phyloP scores from a whole-genome alignment of 2,888 invertebrate species.

The Pandemis corylana region DNA sequence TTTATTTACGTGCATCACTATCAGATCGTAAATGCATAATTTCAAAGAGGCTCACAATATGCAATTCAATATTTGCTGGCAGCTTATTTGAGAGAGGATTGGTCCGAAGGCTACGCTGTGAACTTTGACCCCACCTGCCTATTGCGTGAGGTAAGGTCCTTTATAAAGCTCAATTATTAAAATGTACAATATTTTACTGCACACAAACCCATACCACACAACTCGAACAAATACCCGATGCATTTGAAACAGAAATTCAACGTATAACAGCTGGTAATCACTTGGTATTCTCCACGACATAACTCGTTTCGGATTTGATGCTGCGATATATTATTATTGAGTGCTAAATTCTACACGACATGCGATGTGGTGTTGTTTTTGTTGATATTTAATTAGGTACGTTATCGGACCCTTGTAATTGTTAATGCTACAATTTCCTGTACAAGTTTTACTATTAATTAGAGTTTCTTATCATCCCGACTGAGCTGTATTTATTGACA shows the following conservation, averaged over 20 bases:
- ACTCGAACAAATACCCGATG: background rate
- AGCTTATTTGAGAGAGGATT: constrained; percentile 79
- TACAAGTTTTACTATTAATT: constrained; percentile 32
- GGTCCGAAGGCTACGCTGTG: constrained; percentile 73
- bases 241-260: background rate
- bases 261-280: background rate
- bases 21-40: constrained; percentile 19
- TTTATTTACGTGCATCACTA: constrained; percentile 9
- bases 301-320: background rate
- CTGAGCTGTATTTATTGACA: background rate
- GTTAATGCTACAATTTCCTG: constrained; percentile 27
- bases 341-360: constrained; percentile 22
- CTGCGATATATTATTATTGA: background rate
- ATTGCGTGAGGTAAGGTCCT: constrained; percentile 34
- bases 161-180: constrained; percentile 32
- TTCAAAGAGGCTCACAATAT: constrained; percentile 50
- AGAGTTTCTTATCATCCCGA: constrained; percentile 9
- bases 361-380: constrained; percentile 28
- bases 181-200: constrained; percentile 26
- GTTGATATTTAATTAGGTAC: constrained; percentile 29
- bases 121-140: constrained; percentile 69
- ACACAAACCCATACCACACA: background rate
- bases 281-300: background rate
- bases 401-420: constrained; percentile 24
- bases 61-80: constrained; percentile 61